A percentile compares a stretch with the other conserved stretches of the same genome.
Conservation (phyloP, 2,888 invertebrate species). For the Uloborus plumipes region DNA sequence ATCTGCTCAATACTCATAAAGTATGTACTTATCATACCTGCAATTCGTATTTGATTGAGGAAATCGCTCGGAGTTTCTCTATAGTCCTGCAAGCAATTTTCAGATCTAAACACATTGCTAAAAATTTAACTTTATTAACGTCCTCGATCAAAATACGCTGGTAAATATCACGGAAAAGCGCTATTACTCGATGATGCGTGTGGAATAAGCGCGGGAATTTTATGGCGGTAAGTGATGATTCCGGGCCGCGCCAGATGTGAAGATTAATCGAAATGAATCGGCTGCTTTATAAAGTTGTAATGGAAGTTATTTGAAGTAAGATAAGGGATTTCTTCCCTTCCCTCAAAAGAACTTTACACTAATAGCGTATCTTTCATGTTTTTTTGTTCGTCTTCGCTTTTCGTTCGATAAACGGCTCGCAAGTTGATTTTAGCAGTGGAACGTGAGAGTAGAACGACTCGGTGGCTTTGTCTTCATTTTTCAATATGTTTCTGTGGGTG, state of each 20-base stretch:
- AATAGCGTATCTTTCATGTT: slow-evolving; percentile 27
- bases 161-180: slow-evolving; percentile 52
- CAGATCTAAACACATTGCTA: slow-evolving; percentile 23
- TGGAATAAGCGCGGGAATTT: too few relatives aligned
- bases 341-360: slow-evolving; percentile 51
- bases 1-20: too few relatives aligned
- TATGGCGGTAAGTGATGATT: slow-evolving; percentile 44
- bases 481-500: too few relatives aligned
- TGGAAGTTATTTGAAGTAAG: slow-evolving; percentile 55
- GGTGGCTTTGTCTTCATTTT: too few relatives aligned
- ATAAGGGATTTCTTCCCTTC: slow-evolving; percentile 29
- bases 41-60: too few relatives aligned
- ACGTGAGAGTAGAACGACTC: too few relatives aligned
- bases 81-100: neutral
- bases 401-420: slow-evolving; percentile 47
- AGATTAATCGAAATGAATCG: slow-evolving; percentile 50
- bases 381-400: slow-evolving; percentile 14
- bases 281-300: slow-evolving; percentile 58
- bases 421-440: slow-evolving; percentile 11
- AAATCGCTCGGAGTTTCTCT: neutral
- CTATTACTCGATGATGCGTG: slow-evolving; percentile 29
- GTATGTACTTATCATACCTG: too few relatives aligned
- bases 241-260: slow-evolving; percentile 35
- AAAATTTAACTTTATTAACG: slow-evolving; percentile 51
- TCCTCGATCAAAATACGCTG: slow-evolving; percentile 28